Conservation (phyloP, 2,113 vertebrate species). For the Eonycteris spelaea region DNA sequence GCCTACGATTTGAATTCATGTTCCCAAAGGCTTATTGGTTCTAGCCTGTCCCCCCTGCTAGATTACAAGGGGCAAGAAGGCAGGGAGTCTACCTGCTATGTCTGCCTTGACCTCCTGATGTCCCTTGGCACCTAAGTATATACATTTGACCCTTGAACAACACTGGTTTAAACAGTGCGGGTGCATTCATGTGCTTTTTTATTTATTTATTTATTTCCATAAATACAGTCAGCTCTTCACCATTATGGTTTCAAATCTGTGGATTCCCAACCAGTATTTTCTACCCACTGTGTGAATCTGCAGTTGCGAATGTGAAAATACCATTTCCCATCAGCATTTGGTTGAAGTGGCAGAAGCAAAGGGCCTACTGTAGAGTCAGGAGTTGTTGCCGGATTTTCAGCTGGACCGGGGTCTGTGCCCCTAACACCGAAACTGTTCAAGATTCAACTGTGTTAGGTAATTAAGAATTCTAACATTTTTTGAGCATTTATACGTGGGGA, state of each 20-base stretch:
- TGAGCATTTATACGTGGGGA: neutral
- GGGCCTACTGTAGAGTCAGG: too few relatives aligned
- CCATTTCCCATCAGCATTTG: neutral
- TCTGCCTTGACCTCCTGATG: neutral
- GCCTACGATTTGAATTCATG: neutral
- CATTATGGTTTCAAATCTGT: neutral
- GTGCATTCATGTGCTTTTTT: neutral
- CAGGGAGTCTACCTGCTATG: too few relatives aligned
- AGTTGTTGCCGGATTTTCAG: neutral
- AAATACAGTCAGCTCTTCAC: neutral
- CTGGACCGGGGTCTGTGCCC: neutral
- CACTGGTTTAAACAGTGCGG: neutral
- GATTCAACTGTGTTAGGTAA: neutral
- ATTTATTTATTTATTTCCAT: neutral
- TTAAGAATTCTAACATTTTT: neutral
- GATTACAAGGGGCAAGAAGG: neutral
- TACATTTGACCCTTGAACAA: neutral
- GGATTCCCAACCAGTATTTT: neutral
- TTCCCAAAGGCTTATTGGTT: neutral
- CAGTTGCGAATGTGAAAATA: neutral
- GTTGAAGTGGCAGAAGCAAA: neutral
- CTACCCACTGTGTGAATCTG: neutral
- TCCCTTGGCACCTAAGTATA: neutral
- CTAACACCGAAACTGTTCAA: neutral
- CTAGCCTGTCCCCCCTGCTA: fast-evolving